phyloP scores from a whole-genome alignment of 1,140 invertebrate genomes.

The Oreohelix idahoensis region DNA sequence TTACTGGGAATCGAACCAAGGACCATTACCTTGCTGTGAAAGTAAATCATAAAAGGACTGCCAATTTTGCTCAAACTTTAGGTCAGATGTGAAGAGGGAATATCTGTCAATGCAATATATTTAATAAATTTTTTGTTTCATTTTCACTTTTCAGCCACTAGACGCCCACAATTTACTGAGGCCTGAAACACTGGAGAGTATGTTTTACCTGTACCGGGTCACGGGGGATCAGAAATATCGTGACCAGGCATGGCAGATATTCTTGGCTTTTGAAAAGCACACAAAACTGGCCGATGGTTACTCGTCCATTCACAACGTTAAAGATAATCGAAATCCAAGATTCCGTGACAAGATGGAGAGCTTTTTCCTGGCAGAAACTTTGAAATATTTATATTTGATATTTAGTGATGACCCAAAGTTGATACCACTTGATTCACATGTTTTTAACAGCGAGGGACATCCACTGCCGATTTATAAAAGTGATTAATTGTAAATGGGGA shows the following conservation, averaged over 20 bases:
- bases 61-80: too few relatives aligned
- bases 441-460: slow-evolving; percentile 99
- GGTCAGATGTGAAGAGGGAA: too few relatives aligned
- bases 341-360: slow-evolving; percentile 83
- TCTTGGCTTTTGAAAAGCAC: slow-evolving; percentile 88
- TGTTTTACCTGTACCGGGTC: slow-evolving; percentile 95
- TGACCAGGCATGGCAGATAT: slow-evolving; percentile 97
- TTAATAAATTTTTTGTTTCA: neutral
- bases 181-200: slow-evolving; percentile 97
- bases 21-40: too few relatives aligned
- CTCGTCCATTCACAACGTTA: slow-evolving; percentile 95
- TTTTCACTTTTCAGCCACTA: slow-evolving; percentile 78
- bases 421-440: slow-evolving; percentile 94
- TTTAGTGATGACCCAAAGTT: slow-evolving; percentile 92
- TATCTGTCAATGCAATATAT: too few relatives aligned
- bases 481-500: neutral
- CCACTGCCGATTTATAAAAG: slow-evolving; percentile 85
- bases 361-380: slow-evolving; percentile 97
- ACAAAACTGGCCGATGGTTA: slow-evolving; percentile 92
- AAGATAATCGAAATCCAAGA: slow-evolving; percentile 77
- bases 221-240: slow-evolving; percentile 96
- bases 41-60: too few relatives aligned
- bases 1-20: too few relatives aligned
- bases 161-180: slow-evolving; percentile 97
- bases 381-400: slow-evolving; percentile 98